Percentiles rank a stretch among this genome's conserved stretches.
phyloP scores from a whole-genome alignment of 1,140 invertebrate genomes.

The Cydia splendana region DNA sequence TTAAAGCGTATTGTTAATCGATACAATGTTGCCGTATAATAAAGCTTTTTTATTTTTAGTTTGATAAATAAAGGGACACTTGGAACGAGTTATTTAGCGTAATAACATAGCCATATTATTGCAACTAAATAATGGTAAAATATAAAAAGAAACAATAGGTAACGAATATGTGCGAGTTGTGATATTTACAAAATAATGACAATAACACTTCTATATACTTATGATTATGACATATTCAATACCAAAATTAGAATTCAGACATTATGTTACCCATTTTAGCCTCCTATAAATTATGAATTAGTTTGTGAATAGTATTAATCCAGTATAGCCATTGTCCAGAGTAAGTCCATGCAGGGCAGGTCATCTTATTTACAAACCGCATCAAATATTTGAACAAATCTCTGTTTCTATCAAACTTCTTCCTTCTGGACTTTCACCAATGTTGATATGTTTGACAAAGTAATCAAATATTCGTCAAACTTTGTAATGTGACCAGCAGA shows the following conservation, averaged over 20 bases:
- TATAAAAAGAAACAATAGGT: background rate
- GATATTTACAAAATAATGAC: background rate
- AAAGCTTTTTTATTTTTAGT: background rate
- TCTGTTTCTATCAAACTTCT: background rate
- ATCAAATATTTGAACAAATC: background rate
- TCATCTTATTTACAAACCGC: background rate
- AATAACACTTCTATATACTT: background rate
- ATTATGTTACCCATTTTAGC: background rate
- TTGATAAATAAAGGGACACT: constrained; percentile 3
- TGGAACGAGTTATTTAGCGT: background rate
- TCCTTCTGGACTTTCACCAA: background rate
- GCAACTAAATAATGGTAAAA: background rate
- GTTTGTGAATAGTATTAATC: constrained; percentile 1
- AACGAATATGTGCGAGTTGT: background rate
- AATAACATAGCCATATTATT: constrained; percentile 3
- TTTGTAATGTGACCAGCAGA: background rate
- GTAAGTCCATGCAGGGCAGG: background rate
- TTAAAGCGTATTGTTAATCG: background rate
- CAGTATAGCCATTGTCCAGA: background rate
- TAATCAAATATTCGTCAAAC: background rate
- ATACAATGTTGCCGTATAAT: background rate
- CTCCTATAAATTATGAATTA: background rate
- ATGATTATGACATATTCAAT: background rate
- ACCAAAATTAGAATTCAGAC: background rate
- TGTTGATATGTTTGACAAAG: no score